phyloP scores from a whole-genome alignment of 1,140 invertebrate species.

The Neodiprion pinetum region DNA sequence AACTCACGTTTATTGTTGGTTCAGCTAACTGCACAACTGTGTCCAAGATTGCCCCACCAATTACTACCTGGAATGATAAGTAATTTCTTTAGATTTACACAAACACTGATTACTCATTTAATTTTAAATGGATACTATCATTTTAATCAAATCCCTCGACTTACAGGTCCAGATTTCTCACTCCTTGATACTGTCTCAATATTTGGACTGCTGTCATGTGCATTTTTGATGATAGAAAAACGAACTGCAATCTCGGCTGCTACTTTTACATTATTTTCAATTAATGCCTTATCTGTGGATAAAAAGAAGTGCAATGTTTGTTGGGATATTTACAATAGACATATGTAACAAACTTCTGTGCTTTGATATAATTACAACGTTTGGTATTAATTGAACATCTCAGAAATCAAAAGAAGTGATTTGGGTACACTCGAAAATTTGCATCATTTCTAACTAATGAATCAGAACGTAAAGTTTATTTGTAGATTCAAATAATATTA shows the following conservation, averaged over 20 bases:
- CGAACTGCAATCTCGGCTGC: conserved; percentile 84
- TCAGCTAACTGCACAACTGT: conserved; percentile 72
- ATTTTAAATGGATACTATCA: conserved; percentile 21
- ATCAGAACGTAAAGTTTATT: too few species aligned
- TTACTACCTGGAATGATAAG: conserved; percentile 71
- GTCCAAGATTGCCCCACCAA: conserved; percentile 84
- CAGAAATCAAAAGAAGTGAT: too few species aligned
- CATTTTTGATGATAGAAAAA: conserved; percentile 51
- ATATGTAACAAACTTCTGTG: too few species aligned
- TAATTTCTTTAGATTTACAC: conserved; percentile 16
- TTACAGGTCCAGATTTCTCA: not conserved
- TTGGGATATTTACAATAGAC: too few species aligned
- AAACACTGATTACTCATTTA: conserved; percentile 14
- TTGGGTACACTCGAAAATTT: too few species aligned
- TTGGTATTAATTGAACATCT: too few species aligned
- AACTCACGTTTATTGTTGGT: conserved; percentile 72
- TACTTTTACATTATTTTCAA: conserved; percentile 90
- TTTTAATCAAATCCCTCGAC: conserved; percentile 23
- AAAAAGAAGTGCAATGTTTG: not conserved
- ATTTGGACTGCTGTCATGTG: conserved; percentile 19
- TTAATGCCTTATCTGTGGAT: conserved; percentile 81
- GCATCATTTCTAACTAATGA: too few species aligned
- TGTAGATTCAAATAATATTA: too few species aligned
- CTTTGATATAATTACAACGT: too few species aligned
- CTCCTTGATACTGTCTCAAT: not conserved